Percentiles rank a stretch among this genome's conserved stretches.
Evolutionary conservation across 2,113 vertebrate species (phyloP).

Genomic region (Emydocephalus ijimae): DNA sequence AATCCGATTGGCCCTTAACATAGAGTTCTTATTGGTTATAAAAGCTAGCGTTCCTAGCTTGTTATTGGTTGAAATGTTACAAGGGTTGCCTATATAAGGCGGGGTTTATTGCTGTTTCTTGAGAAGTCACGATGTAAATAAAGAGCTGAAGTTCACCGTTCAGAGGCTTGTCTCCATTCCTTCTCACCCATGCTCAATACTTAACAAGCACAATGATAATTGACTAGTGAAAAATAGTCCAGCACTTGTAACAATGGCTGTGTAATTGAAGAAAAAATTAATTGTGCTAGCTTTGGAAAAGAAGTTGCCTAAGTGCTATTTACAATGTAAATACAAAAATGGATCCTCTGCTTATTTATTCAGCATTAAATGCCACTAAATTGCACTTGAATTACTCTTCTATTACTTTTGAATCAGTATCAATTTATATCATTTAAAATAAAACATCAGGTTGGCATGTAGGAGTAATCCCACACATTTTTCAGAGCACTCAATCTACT

Average conservation of each 20-base stretch:
- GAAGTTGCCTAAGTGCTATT: background rate
- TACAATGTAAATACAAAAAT: background rate
- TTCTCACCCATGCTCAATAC: too few species aligned
- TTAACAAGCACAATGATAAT: background rate
- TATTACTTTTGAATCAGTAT: conserved; percentile 5
- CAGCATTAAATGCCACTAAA: background rate
- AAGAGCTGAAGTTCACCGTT: too few species aligned
- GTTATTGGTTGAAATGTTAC: too few species aligned
- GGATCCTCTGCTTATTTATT: background rate
- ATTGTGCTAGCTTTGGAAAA: background rate
- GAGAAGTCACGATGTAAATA: too few species aligned
- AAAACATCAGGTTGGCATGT: background rate
- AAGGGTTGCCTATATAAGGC: too few species aligned
- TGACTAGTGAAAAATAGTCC: background rate
- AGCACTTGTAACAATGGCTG: background rate
- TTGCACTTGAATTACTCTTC: background rate
- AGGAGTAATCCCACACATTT: background rate
- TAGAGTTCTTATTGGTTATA: too few species aligned
- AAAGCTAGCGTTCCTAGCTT: too few species aligned
- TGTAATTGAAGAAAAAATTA: background rate
- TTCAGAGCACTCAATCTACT: background rate
- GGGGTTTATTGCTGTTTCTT: too few species aligned
- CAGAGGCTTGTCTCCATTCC: too few species aligned
- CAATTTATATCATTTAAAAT: background rate
- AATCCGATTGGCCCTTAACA: too few species aligned